These are phyloP conservation scores for Darevskia nairensis DNA, from an alignment of 2,797 vertebrate genomes.

Conservation along the genomic window DNA sequence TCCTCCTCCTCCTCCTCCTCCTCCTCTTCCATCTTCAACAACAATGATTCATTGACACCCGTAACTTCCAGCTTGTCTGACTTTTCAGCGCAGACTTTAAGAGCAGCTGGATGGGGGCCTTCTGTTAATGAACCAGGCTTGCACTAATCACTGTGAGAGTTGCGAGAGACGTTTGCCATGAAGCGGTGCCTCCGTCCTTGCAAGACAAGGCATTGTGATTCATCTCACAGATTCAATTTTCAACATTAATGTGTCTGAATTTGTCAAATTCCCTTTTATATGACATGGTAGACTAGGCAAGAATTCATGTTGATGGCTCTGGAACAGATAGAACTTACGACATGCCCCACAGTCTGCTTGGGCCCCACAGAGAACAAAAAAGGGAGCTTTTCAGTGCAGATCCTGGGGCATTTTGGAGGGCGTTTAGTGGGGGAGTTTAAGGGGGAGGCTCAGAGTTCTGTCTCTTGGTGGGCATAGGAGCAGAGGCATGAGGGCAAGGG, in stretches of 20 bases:
- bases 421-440: no score
- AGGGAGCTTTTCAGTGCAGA: background rate
- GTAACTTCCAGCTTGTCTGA: no score
- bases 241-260: slow-evolving; percentile 15
- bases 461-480: no score
- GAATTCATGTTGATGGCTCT: slow-evolving; percentile 12
- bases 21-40: no score
- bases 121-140: background rate
- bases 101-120: background rate
- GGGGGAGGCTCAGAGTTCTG: no score
- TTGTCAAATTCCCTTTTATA: slow-evolving; percentile 26
- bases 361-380: background rate
- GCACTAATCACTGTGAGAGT: background rate
- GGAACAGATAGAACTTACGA: background rate
- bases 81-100: background rate
- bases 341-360: background rate
- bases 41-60: no score
- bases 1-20: no score
- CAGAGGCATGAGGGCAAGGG: no score
- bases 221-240: slow-evolving; percentile 26
- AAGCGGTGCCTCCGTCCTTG: background rate
- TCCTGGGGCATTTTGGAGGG: no score
- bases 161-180: background rate
- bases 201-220: background rate
- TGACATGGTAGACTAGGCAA: slow-evolving; percentile 15